Base-by-base conservation (phyloP, 2,888 invertebrate genomes). In the Pyrocoelia pectoralis region DNA sequence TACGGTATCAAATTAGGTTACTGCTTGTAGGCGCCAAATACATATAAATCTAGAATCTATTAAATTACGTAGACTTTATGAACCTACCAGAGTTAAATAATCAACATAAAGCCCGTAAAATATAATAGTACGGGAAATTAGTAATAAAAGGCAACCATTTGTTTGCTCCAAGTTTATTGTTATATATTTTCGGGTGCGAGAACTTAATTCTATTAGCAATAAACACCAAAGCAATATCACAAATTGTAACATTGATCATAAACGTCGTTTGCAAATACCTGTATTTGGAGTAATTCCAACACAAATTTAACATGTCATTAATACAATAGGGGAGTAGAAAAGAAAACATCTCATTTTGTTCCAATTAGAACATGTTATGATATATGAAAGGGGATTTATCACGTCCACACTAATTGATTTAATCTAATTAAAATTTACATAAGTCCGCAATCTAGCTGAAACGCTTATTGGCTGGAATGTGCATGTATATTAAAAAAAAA, bases 191-290 rank as follows among this genome's bases (percentile, higher is more conserved):
- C 56, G 48, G 19, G 54, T 53, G 48, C 46, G 48, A 62, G 41
- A 43, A 53, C 53, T 63, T 63, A 63, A 63, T 57, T 58, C 63
- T 50, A 58, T 63, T 63, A 58, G 58, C 29, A 54, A 54, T 63
- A 58, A 63, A 63, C 63, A 58, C 58, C 15, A 19, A 15, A 15
- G 62, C 50, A 49, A 58, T 58, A 58, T 54, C 54, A 57, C 54
- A 63, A 63, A 58, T 43, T 15, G 48, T 52, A 57, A 57, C 63
- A 58, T 38, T 41, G 52, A 53, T 63, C 63, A 54, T 63, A 63
- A 63, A 63, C 48, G 63, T 63, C 63, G 14, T 58, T 49, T 50
- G 13, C 63, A 63, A 62, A 57, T 57, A 63, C 50, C 63, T 52
- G 41, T 41, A 57, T 56, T 46, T 38, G 51, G 38, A 52, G 33